Conservation (phyloP, 2,113 vertebrate genomes). For the Upupa epops region DNA sequence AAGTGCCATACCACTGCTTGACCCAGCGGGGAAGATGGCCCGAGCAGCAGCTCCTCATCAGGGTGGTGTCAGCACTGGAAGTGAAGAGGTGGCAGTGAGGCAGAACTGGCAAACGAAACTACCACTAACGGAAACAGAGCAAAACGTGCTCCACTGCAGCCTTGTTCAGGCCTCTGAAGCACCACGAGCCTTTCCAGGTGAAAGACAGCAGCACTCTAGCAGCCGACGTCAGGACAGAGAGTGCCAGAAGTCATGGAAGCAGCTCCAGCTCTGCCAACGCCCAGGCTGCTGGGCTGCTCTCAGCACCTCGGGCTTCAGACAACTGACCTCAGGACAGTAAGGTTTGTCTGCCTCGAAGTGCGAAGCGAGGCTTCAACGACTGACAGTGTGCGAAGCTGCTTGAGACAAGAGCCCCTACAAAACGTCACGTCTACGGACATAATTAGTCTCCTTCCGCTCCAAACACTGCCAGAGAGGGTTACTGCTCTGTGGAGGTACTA, state of each 20-base stretch:
- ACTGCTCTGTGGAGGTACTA: neutral
- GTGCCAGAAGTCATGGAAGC: neutral
- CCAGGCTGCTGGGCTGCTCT: neutral
- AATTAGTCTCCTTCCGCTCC: neutral
- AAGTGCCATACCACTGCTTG: neutral
- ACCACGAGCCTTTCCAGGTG: neutral
- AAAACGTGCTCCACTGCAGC: neutral
- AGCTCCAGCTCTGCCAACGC: neutral
- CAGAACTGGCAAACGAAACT: neutral
- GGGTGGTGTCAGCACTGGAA: neutral
- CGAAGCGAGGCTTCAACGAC: neutral
- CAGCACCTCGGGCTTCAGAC: neutral
- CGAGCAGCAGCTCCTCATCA: neutral
- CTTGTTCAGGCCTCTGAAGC: neutral
- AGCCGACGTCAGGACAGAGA: neutral
- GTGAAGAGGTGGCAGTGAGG: neutral
- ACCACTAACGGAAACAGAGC: rapidly evolving
- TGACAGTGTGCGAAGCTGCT: neutral
- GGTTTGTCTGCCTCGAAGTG: neutral
- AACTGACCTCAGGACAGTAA: neutral
- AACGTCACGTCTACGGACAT: neutral
- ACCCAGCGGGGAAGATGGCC: neutral
- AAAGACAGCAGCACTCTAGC: neutral
- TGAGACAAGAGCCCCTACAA: neutral
- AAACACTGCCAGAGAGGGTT: neutral